phyloP scores from a whole-genome alignment of 2,113 vertebrate species.

The Cyrtonyx montezumae region DNA sequence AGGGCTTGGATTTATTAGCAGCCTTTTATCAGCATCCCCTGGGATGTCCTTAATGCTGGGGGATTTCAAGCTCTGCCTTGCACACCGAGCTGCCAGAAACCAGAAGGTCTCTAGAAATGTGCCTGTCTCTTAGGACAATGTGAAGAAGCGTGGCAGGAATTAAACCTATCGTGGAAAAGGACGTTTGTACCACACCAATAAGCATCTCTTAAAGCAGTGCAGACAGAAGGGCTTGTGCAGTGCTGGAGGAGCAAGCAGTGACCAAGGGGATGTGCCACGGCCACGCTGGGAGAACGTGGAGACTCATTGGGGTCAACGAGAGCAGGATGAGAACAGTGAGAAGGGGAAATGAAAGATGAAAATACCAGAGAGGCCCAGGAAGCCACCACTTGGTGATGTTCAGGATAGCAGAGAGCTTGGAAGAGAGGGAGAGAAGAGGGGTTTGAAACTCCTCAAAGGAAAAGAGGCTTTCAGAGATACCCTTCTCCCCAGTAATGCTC shows the following conservation, averaged over 20 bases:
- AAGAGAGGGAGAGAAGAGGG: slow-evolving; percentile 41
- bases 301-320: rapidly evolving
- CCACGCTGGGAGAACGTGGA: background rate
- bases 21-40: background rate
- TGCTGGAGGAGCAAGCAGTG: background rate
- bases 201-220: background rate
- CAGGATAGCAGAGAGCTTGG: slow-evolving; percentile 40
- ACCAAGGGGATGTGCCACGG: background rate
- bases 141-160: background rate
- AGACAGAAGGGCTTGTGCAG: background rate
- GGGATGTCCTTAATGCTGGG: background rate
- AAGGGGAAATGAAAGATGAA: background rate
- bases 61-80: background rate
- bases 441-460: background rate
- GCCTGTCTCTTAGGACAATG: background rate
- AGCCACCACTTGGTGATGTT: background rate
- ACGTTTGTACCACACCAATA: rapidly evolving
- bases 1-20: background rate
- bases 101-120: background rate
- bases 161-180: background rate
- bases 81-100: background rate
- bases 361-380: background rate
- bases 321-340: background rate
- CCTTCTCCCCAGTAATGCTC: background rate
- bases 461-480: background rate